These are phyloP conservation scores for Donacobius atricapilla DNA, from an alignment of 2,113 vertebrate genomes.

Conservation along the genomic window DNA sequence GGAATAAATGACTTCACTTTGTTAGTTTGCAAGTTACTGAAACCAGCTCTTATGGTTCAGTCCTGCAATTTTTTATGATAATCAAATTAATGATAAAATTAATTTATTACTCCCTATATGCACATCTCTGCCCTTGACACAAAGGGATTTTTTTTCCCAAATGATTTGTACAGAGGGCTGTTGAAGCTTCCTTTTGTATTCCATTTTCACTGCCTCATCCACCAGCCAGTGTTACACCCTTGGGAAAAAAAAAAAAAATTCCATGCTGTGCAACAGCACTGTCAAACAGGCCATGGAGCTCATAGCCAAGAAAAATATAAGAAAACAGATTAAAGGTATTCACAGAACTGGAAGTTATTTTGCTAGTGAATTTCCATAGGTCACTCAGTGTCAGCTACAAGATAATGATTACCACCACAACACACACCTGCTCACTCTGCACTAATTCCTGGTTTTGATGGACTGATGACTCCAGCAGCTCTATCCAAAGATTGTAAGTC, in stretches of 20 bases:
- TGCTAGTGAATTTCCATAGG: background rate
- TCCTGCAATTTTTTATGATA: background rate
- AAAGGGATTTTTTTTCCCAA: background rate
- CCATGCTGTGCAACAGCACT: background rate
- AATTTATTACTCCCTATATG: background rate
- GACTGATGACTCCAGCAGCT: background rate
- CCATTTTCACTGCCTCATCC: background rate
- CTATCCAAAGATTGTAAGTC: background rate
- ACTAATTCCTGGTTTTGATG: background rate
- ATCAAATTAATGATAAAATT: background rate
- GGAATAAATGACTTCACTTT: background rate
- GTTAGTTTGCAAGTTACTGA: background rate
- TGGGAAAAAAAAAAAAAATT: background rate
- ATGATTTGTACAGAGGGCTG: background rate
- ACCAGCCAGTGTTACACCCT: background rate
- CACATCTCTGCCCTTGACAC: background rate
- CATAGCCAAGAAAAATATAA: background rate
- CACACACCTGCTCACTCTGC: background rate
- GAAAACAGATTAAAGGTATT: background rate
- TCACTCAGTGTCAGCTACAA: background rate
- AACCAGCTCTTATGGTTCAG: background rate
- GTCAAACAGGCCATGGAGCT: background rate
- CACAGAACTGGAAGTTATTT: constrained; percentile 12
- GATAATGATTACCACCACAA: constrained; percentile 22
- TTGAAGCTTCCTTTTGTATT: background rate